Evolutionary conservation across 2,888 invertebrate genomes (phyloP), one percentile per base, ranked within the genome.

Genomic region (Sarcophaga carnaria): DNA sequence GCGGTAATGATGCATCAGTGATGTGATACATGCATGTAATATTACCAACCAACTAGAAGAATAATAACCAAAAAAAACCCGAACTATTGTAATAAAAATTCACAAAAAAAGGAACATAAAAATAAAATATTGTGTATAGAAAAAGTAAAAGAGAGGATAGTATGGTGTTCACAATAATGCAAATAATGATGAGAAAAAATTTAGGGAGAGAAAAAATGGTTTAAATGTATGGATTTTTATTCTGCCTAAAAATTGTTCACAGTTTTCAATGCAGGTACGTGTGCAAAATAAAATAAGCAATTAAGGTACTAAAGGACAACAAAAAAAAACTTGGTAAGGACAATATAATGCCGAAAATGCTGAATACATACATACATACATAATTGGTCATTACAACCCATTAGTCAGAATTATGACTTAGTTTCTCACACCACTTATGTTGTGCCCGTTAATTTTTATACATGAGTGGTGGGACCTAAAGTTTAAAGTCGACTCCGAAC

Each of bases 1-100:
- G 60, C 25, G 76, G 49, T 83, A 74, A 86, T 80, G 86, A 77
- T 80, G 77, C 59, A 69, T 72, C 67, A 69, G 37, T 80, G 76
- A 80, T 69, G 86, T 77, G 72, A 69, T 76, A 77, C 64, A 63
- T 83, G 47, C 71, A 6, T 45, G 27, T 71, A 66, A 74, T 72
- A 69, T 45, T 54, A 74, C 62, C 71, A 72, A 62, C 71, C 45
- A 20, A 37, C 71, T 82, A 82, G 66, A 76, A 54, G 17, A 49
- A 77, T 62, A 49, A 64, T 27, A 76, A 63, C 60, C 20, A 62
- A 25, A 66, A 45, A n/a, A n/a, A 59, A 67, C 22, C 54, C 27
- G 20, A 74, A 66, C 54, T 20, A 14, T 75, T 64, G 63, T 75
- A 47, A 27, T 76, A 14, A 62, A 66, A 74, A 20, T 59, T 37